Evolutionary conservation across 2,888 invertebrate species (phyloP).

Genomic region (Drosophila paranaensis): DNA sequence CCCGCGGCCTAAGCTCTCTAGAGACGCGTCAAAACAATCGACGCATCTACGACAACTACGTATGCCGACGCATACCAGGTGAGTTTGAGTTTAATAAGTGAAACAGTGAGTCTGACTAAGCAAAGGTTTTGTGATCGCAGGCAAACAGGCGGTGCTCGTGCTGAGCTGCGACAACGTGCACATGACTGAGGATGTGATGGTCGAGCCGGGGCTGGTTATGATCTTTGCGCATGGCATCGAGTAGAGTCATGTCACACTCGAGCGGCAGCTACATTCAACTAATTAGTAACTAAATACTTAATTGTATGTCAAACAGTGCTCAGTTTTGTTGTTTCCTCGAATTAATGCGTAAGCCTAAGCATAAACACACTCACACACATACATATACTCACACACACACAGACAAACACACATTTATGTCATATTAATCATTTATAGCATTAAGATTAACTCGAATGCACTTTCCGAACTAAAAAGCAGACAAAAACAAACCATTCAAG

Average conservation of each 20-base stretch:
- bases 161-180: constrained; percentile 97
- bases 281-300: constrained; percentile 49
- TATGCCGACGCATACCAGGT: constrained; percentile 97
- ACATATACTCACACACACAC: constrained; percentile 2
- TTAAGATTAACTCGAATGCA: constrained; percentile 48
- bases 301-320: constrained; percentile 61
- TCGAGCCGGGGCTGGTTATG: constrained; percentile 98
- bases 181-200: constrained; percentile 97
- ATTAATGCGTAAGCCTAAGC: constrained; percentile 51
- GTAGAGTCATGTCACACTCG: constrained; percentile 81
- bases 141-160: constrained; percentile 97
- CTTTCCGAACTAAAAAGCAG: constrained; percentile 1
- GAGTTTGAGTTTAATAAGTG: constrained; percentile 24
- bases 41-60: constrained; percentile 95
- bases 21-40: constrained; percentile 98
- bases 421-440: constrained; percentile 33
- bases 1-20: constrained; percentile 94
- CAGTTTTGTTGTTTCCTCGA: constrained; percentile 75
- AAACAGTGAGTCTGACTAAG: constrained; percentile 28
- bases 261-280: constrained; percentile 45
- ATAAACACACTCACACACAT: constrained; percentile 7
- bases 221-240: constrained; percentile 99
- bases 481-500: constrained; percentile 59
- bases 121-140: constrained; percentile 85
- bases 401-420: constrained; percentile 14